Evolutionary conservation across 1,140 invertebrate genomes (phyloP).

Genomic region (Proales similis): DNA sequence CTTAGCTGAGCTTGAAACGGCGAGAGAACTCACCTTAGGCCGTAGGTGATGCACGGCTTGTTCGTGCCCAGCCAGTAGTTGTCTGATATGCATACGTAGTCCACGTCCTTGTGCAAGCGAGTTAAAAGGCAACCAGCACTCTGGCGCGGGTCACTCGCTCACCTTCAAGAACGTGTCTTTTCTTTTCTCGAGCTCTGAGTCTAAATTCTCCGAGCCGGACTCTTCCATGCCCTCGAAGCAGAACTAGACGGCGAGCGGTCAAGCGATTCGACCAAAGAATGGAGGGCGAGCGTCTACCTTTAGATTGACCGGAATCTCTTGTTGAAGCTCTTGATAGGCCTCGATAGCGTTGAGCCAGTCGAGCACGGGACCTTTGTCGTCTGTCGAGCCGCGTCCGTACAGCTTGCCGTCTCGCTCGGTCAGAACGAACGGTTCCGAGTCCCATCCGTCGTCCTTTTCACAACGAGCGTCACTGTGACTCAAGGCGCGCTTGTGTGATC

Average conservation of each 20-base stretch:
- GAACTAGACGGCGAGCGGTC: constrained; percentile 60
- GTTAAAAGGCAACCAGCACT: no score
- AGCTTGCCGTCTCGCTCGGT: constrained; percentile 81
- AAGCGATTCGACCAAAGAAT: background rate
- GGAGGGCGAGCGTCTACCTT: constrained; percentile 63
- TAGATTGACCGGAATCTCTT: constrained; percentile 76
- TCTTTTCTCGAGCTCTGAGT: constrained; percentile 65
- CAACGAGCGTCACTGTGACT: background rate
- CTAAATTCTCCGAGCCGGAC: constrained; percentile 84
- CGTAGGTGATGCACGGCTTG: constrained; percentile 94
- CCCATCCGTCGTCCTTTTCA: constrained; percentile 76
- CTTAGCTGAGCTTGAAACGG: background rate
- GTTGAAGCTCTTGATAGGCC: constrained; percentile 64
- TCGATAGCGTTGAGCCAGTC: constrained; percentile 90
- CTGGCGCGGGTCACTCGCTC: background rate
- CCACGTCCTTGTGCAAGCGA: constrained; percentile 59
- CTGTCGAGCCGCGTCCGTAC: constrained; percentile 80
- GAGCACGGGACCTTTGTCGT: constrained; percentile 75
- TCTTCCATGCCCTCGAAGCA: constrained; percentile 98
- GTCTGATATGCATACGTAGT: constrained; percentile 94
- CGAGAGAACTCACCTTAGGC: constrained; percentile 65
- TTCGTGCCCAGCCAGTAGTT: constrained; percentile 96
- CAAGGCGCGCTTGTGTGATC: background rate
- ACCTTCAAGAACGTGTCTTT: constrained; percentile 34
- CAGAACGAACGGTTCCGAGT: constrained; percentile 84